Base-by-base conservation (phyloP, 2,888 invertebrate genomes). In the Drosophila prostipennis region DNA sequence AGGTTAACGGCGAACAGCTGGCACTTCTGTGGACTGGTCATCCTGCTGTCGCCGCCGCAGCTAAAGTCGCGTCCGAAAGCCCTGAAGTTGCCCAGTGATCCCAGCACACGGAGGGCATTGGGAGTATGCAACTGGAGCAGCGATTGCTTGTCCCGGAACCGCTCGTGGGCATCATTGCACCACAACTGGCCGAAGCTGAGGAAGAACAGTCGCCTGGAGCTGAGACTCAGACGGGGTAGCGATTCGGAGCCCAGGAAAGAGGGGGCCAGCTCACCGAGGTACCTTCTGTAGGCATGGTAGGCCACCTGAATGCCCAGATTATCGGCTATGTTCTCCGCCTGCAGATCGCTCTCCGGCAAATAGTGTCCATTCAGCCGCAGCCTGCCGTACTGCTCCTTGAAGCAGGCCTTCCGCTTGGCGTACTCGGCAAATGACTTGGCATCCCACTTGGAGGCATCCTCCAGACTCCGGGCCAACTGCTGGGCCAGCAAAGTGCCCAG, bases 251-350 rank as follows among this genome's bases (percentile, higher is more conserved):
- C 52, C 13, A 87, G 14, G 0, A 74, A 72, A 0, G 73, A 54
- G 0, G 74, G 39, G 1, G 64, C 55, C 16, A 81, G 49, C 7
- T 61, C 56, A 3, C 58, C 55, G 42, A 91, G 43, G 80, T 89
- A 90, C 11, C 75, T 72, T 0, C 72, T 57, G 43, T 91, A 91
- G 32, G 89, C 85, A 11, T 72, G 81, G 39, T 83, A 90, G 3
- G 92, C 89, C 23, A 91, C 68, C 56, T 91, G 91, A 0, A 91
- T 36, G n/a, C 87, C 91, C 13, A 82, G 82, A 65, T 91, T 91
- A 46, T 91, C 92, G 3, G 91, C 90, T 6, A 91, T 89, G 49
- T 91, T 90, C 61, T 88, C 89, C 16, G 86, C 60, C 48, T 91
- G 90, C 37, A 88, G 56, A 6, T 89, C 89, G 3, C 77, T 84